Conservation (phyloP, 2,113 vertebrate genomes). For the Suricata suricatta region DNA sequence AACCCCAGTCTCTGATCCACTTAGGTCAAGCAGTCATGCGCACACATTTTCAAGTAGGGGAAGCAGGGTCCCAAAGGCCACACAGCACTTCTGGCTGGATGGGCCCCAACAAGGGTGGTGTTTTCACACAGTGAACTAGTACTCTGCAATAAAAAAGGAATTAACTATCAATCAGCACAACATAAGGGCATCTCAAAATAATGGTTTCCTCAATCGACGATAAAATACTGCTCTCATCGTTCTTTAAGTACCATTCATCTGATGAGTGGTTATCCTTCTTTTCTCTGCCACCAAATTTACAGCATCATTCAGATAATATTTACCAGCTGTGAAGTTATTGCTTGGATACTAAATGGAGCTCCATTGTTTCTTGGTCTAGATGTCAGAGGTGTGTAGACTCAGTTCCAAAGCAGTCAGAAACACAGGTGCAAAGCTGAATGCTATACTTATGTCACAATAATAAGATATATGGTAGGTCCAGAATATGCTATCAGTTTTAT, state of each 20-base stretch:
- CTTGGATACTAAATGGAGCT: not conserved
- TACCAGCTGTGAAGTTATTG: not conserved
- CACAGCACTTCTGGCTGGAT: too few species aligned
- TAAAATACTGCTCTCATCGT: not conserved
- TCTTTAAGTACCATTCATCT: too few species aligned
- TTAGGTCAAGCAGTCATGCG: too few species aligned
- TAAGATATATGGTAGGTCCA: not conserved
- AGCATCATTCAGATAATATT: not conserved
- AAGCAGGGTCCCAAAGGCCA: too few species aligned
- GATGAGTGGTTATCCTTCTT: not conserved
- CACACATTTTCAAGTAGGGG: too few species aligned
- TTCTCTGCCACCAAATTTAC: not conserved
- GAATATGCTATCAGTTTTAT: not conserved
- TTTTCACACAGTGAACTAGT: not conserved
- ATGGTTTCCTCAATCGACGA: not conserved
- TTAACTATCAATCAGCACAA: not conserved
- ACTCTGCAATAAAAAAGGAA: too few species aligned
- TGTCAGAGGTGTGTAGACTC: rapidly evolving
- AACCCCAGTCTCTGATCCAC: too few species aligned
- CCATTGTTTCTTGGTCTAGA: not conserved
- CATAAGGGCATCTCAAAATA: not conserved
- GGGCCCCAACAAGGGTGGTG: not conserved
- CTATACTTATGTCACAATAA: not conserved
- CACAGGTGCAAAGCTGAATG: not conserved
- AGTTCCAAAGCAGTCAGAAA: too few species aligned